A percentile compares a stretch with the other conserved stretches of the same genome.
Conservation (phyloP, 2,797 vertebrate species). For the Scyliorhinus canicula region DNA sequence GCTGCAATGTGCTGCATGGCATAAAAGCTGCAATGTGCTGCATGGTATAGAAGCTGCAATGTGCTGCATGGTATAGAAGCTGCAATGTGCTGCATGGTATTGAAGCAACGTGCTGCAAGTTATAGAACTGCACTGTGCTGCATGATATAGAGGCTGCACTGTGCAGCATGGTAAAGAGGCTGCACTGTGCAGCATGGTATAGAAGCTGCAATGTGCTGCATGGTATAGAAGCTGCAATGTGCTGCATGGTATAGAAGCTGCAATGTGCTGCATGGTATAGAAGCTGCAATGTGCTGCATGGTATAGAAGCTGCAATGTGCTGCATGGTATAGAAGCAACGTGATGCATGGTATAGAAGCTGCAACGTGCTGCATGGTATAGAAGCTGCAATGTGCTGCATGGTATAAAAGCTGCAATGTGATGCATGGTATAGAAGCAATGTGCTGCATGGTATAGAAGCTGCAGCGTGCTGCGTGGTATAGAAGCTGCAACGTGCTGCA, state of each 20-base stretch:
- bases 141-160: neutral
- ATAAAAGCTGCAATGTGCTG: neutral
- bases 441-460: no score
- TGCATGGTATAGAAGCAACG: neutral
- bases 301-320: no score
- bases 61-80: neutral
- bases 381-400: neutral
- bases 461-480: no score
- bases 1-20: neutral
- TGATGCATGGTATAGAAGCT: neutral
- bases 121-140: neutral
- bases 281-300: neutral
- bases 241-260: neutral
- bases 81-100: neutral
- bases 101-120: neutral
- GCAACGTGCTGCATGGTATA: neutral
- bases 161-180: no score
- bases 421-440: neutral
- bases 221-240: neutral
- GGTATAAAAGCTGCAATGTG: neutral
- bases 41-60: neutral
- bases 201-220: no score
- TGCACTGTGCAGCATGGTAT: no score
- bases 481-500: no score
- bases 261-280: neutral